Evolutionary conservation across 2,888 invertebrate genomes (phyloP), one percentile per base, ranked within the genome.

Genomic region (Enchytraeus crypticus): DNA sequence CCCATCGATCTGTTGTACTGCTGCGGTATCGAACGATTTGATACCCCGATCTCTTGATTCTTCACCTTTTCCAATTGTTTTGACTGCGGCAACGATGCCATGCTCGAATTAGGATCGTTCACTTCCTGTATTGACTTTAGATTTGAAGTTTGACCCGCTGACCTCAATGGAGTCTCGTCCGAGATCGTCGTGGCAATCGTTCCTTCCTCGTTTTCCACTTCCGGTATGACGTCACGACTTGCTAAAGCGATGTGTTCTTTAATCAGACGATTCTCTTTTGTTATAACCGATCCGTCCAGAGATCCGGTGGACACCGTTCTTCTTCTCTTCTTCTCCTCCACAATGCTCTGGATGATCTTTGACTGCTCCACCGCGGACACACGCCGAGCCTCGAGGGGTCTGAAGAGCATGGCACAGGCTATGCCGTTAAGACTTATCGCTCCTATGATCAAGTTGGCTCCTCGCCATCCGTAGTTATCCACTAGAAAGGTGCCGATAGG

Each of bases 371-470:
- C 74, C 30, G 77, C 65, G 11, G 74, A 73, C 58, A 73, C 72
- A 5, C 29, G 45, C 14, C n/a, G 23, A 5, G 57, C 65, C 43
- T 74, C 86, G 51, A 97, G 83, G 0, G 96, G 96, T 26, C 89
- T 85, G 79, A 90, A 95, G 70, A 92, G 82, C 0, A 85, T 79
- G 1, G 90, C 92, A 73, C 87, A 90, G 27, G 88, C 68, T 0
- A 84, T 83, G 74, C 92, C 92, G 29, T 85, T 80, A 30, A 93
- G 78, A 29, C 90, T 83, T 69, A 92, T 82, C 29, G 84, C 93
- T 18, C 92, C 89, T 62, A 93, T 87, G 29, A 87, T 83, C 57
- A 88, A 81, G 34, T 92, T 77, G 0, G 90, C 86, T 18, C 81
- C 79, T 61, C 86, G 83, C 93, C 95, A 96, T 2, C 86, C 87